Evolutionary conservation across 2,113 vertebrate species (phyloP), one percentile per base, ranked within the genome.

Genomic region (Oreochromis spilurus): DNA sequence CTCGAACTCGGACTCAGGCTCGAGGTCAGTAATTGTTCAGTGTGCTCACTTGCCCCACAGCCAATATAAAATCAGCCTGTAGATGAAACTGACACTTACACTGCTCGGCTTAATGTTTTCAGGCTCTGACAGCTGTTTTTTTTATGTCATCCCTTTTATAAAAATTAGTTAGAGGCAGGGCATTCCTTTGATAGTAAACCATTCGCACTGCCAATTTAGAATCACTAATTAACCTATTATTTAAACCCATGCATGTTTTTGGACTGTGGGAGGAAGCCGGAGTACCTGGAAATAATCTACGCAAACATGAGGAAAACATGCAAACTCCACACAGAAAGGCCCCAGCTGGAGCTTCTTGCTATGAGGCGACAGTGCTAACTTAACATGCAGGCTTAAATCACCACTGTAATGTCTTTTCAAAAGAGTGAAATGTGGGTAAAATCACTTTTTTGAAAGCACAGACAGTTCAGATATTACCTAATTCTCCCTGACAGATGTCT

Each of bases 401-500:
- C 9, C 26, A n/a, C 10, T 52, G 72, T 77, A 29, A 48, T 75
- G 29, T 52, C 10, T 50, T 75, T 50, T 50, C 43, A 19, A 31
- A 77, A 50, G 16, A 31, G 24, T 77, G 70, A 77, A 77, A 50
- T 50, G 16, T 50, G 43, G 70, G 43, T 19, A 31, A 45, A 60
- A 36, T 11, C 34, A 57, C 34, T 34, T 48, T 58, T 80, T 38
- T 5, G 7, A 86, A 91, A 84, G 83, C 11, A 24, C 19, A 60
- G 88, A 31, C 17, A 14, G 4, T 57, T 79, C 2, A 53, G 82
- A 65, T 9, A 91, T 91, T 97, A 99, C 98, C 98, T 94, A 99
- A 93, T 93, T 99, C 97, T 97, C 98, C 98, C 95, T 99, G 98
- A 91, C 98, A 99, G 95, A 99, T 99, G 93, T 99, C 98, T 77